Base-by-base conservation (phyloP, 2,888 invertebrate genomes). In the Pterostichus niger region DNA sequence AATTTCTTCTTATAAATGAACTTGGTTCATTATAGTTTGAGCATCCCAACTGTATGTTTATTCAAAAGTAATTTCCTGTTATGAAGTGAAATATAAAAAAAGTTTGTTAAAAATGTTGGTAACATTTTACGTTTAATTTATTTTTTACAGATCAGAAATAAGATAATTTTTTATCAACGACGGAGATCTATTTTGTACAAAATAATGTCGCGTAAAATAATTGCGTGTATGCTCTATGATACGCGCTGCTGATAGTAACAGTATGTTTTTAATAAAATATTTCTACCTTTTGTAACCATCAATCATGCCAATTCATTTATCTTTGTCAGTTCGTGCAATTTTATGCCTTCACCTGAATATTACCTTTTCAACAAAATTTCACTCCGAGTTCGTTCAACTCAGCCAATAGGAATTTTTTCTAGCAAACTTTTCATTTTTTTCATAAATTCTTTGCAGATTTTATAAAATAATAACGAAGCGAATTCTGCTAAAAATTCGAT, bases 331-430 rank as follows among this genome's bases (percentile, higher is more conserved):
- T 6, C 76, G 31, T 52, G 33, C 54, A 76, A 52, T 52, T 15
- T 56, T 13, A 35, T 31, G 56, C 52, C 56, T 52, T 77, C 77
- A 77, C 77, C 54, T 77, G 77, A 35, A 33, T 35, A n/a, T 35
- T 35, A 64, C 33, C 33, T 64, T 64, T 35, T 13, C 11, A 59
- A 35, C 64, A 9, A 64, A 64, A 35, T 35, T 64, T 64, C 13
- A 35, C 40, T 6, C 9, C 5, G 13, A 59, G 59, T 64, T 64
- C 35, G 7, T 64, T 59, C 59, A 59, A 15, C 59, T 11, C 31
- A 31, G 0, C 11, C 31, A 59, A 31, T 17, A 31, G 6, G 9
- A 59, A 59, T 3, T 24, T 13, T 15, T 56, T 56, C 10, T 2
- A 24, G 5, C 2, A 17, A 59, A 59, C 31, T 59, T 59, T 56